Conservation (phyloP, 2,113 vertebrate genomes). For the Stegostoma tigrinum region DNA sequence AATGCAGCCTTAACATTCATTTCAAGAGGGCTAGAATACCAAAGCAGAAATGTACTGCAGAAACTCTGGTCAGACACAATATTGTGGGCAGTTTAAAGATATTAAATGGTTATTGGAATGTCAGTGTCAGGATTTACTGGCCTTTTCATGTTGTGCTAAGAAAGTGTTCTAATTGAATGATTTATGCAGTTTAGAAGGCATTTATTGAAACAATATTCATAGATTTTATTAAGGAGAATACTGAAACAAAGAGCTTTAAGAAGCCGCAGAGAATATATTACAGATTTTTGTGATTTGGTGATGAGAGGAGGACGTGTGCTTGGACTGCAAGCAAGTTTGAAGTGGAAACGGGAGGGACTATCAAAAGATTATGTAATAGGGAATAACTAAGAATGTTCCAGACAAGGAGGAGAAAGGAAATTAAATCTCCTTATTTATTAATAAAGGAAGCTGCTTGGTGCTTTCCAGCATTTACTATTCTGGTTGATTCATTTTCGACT, state of each 20-base stretch:
- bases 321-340: background rate
- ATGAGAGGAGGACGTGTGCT: no score
- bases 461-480: background rate
- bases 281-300: background rate
- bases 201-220: background rate
- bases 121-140: background rate
- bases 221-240: background rate
- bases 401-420: background rate
- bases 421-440: background rate
- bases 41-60: no score
- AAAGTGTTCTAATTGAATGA: background rate
- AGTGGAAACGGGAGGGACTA: background rate
- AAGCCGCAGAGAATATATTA: background rate
- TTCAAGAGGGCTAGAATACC: no score
- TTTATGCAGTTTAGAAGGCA: background rate
- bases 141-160: background rate
- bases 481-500: background rate
- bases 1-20: no score
- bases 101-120: background rate
- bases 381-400: no score
- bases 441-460: background rate
- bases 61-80: no score
- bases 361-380: background rate
- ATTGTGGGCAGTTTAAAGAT: background rate
- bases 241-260: background rate